Percentiles rank a stretch among this genome's conserved stretches.
Conservation (phyloP, 2,888 invertebrate species). For the Gastracanthus pulcherrimus region DNA sequence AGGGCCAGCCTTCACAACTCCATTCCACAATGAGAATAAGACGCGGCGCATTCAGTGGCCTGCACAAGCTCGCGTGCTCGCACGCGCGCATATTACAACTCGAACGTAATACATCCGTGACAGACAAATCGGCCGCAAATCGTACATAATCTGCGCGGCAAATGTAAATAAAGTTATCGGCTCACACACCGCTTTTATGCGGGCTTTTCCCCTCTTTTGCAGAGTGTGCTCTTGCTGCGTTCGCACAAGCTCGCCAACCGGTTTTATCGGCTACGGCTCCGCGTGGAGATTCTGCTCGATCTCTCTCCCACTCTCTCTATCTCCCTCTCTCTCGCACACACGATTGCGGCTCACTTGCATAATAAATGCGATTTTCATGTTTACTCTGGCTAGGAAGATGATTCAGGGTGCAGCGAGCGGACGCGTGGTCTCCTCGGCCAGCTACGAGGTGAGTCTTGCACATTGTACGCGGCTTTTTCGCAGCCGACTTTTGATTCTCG, state of each 20-base stretch:
- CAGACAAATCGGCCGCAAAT: too few relatives aligned
- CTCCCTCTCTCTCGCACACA: too few relatives aligned
- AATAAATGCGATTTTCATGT: slow-evolving; percentile 60
- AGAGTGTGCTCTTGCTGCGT: background rate
- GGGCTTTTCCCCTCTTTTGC: background rate
- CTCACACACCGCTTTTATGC: background rate
- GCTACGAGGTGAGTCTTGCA: slow-evolving; percentile 66
- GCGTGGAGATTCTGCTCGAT: slow-evolving; percentile 2
- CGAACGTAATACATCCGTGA: too few relatives aligned
- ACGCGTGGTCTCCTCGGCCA: slow-evolving; percentile 46
- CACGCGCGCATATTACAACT: too few relatives aligned
- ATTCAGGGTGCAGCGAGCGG: slow-evolving; percentile 58
- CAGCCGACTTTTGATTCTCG: background rate
- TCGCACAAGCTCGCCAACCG: slow-evolving; percentile 32
- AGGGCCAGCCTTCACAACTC: too few relatives aligned
- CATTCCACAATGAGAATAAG: too few relatives aligned
- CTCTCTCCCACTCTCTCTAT: background rate
- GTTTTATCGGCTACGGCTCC: slow-evolving; percentile 37
- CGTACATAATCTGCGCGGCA: background rate
- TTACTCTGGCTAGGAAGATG: slow-evolving; percentile 62
- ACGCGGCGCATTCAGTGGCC: too few relatives aligned
- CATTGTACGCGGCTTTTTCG: background rate
- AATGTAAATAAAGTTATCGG: slow-evolving; percentile 6
- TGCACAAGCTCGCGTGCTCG: too few relatives aligned
- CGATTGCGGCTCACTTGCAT: slow-evolving; percentile 13